Evolutionary conservation across 2,113 vertebrate species (phyloP).

Genomic region (Oxyruncus cristatus): DNA sequence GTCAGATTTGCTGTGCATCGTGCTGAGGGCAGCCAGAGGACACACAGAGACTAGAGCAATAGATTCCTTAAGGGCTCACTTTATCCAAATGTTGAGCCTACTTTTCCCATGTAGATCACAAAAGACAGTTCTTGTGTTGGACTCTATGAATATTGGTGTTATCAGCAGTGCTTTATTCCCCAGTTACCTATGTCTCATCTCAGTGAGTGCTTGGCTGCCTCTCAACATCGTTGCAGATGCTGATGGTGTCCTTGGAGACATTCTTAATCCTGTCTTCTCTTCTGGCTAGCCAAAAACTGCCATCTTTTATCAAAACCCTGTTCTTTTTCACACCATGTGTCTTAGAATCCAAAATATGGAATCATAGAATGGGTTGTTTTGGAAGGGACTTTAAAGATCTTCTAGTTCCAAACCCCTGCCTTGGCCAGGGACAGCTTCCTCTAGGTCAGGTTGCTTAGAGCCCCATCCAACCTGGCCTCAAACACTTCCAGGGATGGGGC

Average conservation of each 20-base stretch:
- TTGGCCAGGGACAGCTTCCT: neutral
- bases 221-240: neutral
- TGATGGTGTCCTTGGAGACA: neutral
- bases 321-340: neutral
- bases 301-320: neutral
- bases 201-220: neutral
- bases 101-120: neutral
- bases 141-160: neutral
- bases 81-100: neutral
- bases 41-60: neutral
- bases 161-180: neutral
- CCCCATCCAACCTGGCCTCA: neutral
- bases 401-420: neutral
- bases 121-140: neutral
- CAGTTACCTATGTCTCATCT: neutral
- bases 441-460: neutral
- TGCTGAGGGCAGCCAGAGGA: slow-evolving; percentile 16
- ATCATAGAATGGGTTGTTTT: neutral
- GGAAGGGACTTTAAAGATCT: neutral
- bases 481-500: neutral
- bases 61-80: neutral
- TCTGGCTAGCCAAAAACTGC: neutral
- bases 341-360: neutral
- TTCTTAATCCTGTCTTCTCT: neutral
- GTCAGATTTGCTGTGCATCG: neutral